Conservation (phyloP, 1,140 invertebrate genomes). For the Andrena cerasifolii region DNA sequence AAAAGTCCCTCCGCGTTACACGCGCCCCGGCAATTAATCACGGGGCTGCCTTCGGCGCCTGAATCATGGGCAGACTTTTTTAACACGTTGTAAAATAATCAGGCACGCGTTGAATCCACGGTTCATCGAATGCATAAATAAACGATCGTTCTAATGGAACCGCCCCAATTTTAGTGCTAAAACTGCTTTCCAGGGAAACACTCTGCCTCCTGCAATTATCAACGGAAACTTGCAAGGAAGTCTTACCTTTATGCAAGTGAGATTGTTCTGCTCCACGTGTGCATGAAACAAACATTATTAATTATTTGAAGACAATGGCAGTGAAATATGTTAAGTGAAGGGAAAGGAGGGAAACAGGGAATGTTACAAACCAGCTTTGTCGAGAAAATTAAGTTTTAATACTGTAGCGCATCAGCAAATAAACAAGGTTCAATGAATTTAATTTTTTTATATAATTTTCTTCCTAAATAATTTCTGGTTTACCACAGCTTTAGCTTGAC, state of each 20-base stretch:
- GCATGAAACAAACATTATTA: constrained; percentile 67
- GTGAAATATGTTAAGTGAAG: no score
- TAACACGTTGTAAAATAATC: not conserved
- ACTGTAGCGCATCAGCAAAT: no score
- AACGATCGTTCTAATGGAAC: constrained; percentile 9
- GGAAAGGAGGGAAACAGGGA: no score
- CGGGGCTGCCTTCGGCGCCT: no score
- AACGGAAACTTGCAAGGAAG: not conserved
- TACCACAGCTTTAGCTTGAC: no score
- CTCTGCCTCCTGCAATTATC: not conserved
- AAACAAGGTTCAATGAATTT: no score
- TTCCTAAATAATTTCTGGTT: no score
- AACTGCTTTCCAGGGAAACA: not conserved
- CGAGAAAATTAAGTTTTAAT: no score
- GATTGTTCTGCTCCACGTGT: constrained; percentile 83
- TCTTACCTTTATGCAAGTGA: constrained; percentile 88
- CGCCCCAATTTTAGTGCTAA: not conserved
- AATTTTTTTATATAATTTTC: no score
- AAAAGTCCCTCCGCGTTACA: not conserved
- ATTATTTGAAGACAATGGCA: not conserved
- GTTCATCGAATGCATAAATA: constrained; percentile 15
- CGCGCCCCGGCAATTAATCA: no score
- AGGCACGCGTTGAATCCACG: not conserved
- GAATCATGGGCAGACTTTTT: not conserved
- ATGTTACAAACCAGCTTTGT: no score